Evolutionary conservation across 1,140 invertebrate genomes (phyloP), one percentile per base, ranked within the genome.

Genomic region (Stegodyphus dumicola): DNA sequence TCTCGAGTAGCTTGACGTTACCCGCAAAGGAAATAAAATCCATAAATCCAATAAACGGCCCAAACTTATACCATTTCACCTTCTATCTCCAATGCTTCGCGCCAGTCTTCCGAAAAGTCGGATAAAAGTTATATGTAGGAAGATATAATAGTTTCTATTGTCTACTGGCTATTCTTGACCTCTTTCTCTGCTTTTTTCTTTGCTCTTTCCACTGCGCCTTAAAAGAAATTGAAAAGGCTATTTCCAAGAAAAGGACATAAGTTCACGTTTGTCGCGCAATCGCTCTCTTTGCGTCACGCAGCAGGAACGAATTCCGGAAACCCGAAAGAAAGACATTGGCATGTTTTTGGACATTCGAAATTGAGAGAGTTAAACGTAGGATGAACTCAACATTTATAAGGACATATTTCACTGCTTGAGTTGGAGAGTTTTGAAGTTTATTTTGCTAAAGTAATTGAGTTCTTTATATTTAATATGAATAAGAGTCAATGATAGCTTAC

Each of bases 221-320:
- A 18, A 76, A 76, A 76, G 74, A 76, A 76, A 65, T 60, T 76
- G 56, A 56, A 76, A 76, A 60, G 53, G 74, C 56, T 76, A 60
- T n/a, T 56, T 76, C 56, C 7, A 6, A n/a, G 53, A 33, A 76
- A 56, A 18, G 9, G 74, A 56, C 56, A 64, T 76, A 60, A 76
- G 56, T 76, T 76, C 74, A 56, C 52, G 33, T 76, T 76, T 56
- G 53, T 76, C 56, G 74, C 56, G 56, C 53, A 56, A 76, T 60
- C 51, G 49, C 74, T 76, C 33, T 33, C 17, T 56, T 76, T 76
- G 48, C 56, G 64, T 60, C 74, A 76, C 53, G 53, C 54, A 53
- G 74, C 64, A 60, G 64, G 17, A 17, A 65, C 13, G 64, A 65
- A 65, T 15, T 13, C 13, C 64, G 13, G 64, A 17, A 65, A 65